Conservation (phyloP, 2,797 vertebrate species). For the Myiothlypis coronata region DNA sequence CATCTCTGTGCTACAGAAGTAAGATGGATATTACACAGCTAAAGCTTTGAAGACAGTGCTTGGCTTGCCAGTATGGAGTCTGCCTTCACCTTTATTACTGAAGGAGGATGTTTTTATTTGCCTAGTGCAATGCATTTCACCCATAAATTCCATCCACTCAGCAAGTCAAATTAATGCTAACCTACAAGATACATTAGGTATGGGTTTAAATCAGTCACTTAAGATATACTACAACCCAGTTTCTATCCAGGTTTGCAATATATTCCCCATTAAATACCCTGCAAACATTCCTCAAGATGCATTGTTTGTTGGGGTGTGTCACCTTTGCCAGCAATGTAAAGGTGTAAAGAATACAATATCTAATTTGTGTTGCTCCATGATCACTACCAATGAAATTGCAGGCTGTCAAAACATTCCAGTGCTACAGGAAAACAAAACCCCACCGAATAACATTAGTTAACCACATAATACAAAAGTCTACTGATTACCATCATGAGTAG, state of each 20-base stretch:
- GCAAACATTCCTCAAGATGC: constrained; percentile 68
- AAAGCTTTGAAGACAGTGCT: constrained; percentile 44
- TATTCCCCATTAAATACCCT: constrained; percentile 60
- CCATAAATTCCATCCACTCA: constrained; percentile 77
- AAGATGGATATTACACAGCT: not conserved
- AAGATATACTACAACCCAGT: constrained; percentile 72
- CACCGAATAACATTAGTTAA: constrained; percentile 34
- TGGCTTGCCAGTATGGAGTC: constrained; percentile 55
- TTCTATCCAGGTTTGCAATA: constrained; percentile 72
- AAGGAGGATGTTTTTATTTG: constrained; percentile 78
- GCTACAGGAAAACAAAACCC: constrained; percentile 35
- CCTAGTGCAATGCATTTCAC: constrained; percentile 67
- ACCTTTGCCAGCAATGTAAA: constrained; percentile 53
- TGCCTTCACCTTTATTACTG: constrained; percentile 70
- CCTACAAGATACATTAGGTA: constrained; percentile 77
- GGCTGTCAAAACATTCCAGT: constrained; percentile 24
- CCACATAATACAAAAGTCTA: constrained; percentile 9
- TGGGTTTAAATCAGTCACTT: constrained; percentile 78
- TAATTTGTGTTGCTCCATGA: constrained; percentile 55
- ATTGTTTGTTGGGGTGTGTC: constrained; percentile 70
- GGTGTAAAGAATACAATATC: constrained; percentile 53
- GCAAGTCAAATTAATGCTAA: constrained; percentile 80
- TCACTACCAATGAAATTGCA: constrained; percentile 10
- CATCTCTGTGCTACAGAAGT: not conserved
- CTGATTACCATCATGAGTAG: not conserved